Evolutionary conservation across 2,113 vertebrate genomes (phyloP).

Genomic region (Casuarius casuarius): DNA sequence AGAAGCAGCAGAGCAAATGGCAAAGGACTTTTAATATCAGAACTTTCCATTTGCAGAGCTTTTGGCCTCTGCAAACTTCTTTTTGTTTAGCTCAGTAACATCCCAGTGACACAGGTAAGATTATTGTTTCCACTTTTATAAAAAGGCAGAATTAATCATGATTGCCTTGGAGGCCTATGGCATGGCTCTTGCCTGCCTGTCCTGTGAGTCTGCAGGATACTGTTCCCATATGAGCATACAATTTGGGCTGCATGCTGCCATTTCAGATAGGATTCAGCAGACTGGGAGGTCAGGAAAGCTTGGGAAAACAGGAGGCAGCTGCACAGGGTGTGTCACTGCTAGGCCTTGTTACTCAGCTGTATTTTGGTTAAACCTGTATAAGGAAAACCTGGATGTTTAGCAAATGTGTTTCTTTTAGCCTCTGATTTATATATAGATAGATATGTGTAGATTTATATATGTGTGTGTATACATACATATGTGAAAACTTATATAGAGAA

Average conservation of each 20-base stretch:
- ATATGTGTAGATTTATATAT: background rate
- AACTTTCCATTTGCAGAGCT: background rate
- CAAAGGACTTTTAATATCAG: background rate
- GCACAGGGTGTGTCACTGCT: background rate
- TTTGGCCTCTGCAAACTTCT: background rate
- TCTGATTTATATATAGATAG: background rate
- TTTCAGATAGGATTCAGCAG: background rate
- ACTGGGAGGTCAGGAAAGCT: conserved; percentile 1
- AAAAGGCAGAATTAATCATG: background rate
- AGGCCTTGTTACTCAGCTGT: background rate
- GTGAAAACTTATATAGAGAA: background rate
- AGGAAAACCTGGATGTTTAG: background rate
- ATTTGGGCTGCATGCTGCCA: background rate
- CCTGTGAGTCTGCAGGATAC: background rate
- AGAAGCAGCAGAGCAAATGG: conserved; percentile 16
- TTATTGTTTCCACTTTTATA: background rate
- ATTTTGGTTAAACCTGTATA: background rate
- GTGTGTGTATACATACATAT: background rate
- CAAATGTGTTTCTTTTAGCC: background rate
- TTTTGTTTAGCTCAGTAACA: background rate
- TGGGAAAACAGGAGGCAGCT: conserved; percentile 22
- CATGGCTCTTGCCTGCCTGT: background rate
- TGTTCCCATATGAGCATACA: background rate
- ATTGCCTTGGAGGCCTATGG: background rate
- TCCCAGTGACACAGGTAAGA: conserved; percentile 9